A percentile compares a stretch with the other conserved stretches of the same genome.
Evolutionary conservation across 35 echinoderm and acorn worm species (phyloP).

Genomic region (Apostichopus parvimensis): DNA sequence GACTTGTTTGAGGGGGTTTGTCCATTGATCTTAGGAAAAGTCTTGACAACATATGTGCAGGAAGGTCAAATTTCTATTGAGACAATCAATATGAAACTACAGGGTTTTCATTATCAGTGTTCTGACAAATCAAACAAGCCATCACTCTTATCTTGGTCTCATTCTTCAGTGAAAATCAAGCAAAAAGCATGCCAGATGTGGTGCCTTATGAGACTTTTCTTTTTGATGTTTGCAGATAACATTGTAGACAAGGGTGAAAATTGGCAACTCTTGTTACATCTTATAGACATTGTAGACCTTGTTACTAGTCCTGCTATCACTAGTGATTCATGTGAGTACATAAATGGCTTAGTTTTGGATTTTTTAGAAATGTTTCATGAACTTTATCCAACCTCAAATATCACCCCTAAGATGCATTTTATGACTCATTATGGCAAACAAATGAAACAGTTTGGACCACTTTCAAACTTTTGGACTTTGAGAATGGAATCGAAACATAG

Average conservation of each 20-base stretch:
- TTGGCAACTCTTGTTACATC: slow-evolving; percentile 10
- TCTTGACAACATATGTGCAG: slow-evolving; percentile 28
- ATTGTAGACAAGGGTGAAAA: slow-evolving; percentile 13
- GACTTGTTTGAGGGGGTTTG: slow-evolving; percentile 23
- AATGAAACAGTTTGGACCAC: background rate
- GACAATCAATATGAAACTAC: too few species aligned
- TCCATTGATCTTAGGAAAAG: slow-evolving; percentile 1
- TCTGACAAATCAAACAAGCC: slow-evolving; percentile 3
- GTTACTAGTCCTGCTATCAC: slow-evolving; percentile 1
- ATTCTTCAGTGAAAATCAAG: slow-evolving; percentile 4
- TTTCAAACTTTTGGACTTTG: slow-evolving; percentile 17
- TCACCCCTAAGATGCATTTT: background rate
- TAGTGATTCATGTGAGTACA: background rate
- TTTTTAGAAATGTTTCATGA: background rate
- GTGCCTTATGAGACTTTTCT: slow-evolving; percentile 35
- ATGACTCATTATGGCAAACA: slow-evolving; percentile 24
- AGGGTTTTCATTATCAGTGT: background rate
- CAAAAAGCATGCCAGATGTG: slow-evolving; percentile 54
- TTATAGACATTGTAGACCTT: slow-evolving; percentile 13
- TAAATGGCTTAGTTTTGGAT: background rate
- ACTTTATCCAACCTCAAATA: background rate
- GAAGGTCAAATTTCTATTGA: background rate
- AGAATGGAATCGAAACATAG: slow-evolving; percentile 15
- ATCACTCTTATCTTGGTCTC: slow-evolving; percentile 13
- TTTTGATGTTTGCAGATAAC: slow-evolving; percentile 20